phyloP scores from a whole-genome alignment of 2,797 vertebrate genomes.

The Petrocephalus sullivani region DNA sequence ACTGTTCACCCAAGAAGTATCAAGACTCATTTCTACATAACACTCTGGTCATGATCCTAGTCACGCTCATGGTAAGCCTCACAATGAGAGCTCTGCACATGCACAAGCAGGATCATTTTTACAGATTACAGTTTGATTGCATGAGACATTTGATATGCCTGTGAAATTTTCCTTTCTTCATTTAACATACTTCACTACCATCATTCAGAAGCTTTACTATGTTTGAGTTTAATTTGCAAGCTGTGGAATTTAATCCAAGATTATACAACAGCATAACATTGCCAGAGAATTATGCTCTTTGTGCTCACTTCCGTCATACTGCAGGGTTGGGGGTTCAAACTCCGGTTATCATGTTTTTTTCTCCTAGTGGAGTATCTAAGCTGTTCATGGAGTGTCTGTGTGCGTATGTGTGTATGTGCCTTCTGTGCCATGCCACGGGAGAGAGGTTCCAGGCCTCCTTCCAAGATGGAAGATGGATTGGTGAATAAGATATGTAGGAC shows the following conservation, averaged over 20 bases:
- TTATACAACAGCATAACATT: not conserved
- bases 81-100: not conserved
- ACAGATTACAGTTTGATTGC: not conserved
- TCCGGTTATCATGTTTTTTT: not conserved
- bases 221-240: not conserved
- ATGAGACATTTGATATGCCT: not conserved
- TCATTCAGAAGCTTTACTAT: slow-evolving; percentile 70
- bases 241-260: not conserved
- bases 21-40: slow-evolving; percentile 78
- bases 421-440: not conserved
- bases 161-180: not conserved
- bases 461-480: not conserved
- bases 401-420: not conserved
- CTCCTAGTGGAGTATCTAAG: not conserved
- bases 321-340: not conserved
- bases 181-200: slow-evolving; percentile 67
- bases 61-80: slow-evolving; percentile 68
- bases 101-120: not conserved
- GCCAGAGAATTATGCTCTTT: not conserved
- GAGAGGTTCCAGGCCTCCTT: not conserved
- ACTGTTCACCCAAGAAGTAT: slow-evolving; percentile 52
- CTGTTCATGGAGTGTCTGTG: not conserved
- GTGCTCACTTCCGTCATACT: not conserved
- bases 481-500: not conserved
- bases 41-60: slow-evolving; percentile 67